Evolutionary conservation across 2,797 vertebrate genomes (phyloP), one percentile per base, ranked within the genome.

Genomic region (Heteromormyrus szaboi): DNA sequence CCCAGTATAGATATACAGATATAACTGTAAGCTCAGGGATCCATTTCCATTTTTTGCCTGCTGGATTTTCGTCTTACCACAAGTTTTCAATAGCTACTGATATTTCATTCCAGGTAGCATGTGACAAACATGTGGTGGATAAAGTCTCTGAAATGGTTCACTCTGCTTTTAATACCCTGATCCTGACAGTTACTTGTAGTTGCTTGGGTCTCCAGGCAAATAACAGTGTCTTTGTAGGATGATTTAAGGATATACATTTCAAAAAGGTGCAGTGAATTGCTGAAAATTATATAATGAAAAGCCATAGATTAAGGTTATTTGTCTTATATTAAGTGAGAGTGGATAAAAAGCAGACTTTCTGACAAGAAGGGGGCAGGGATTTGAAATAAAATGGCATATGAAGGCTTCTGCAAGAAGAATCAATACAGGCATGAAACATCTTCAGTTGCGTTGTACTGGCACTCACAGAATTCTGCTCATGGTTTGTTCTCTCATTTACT

Each of bases 221-320:
- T 90, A 90, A 87, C 91, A 90, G n/a, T 19, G 88, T 83, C 92
- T 94, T 95, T 94, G 93, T 94, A 94, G 93, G 93, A 92, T 92
- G 92, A 92, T 93, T 92, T 92, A 88, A 91, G 94, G 95, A 94
- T 92, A 92, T 92, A 90, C 92, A 94, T 95, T 95, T 95, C 94
- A 94, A 95, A 94, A 93, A 95, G 91, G 91, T 93, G 92, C 90
- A 88, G 83, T 19, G 88, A 92, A 92, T 91, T 92, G 88, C 65
- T 56, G 89, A 90, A 92, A 92, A 90, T 87, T 46, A 94, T 12
- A 68, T 68, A 29, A 91, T 92, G 89, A 89, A 90, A 90, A 90
- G 56, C 81, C 59, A 83, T 89, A 94, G 92, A 93, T 92, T 93
- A 92, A 90, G 92, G 93, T 93, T 93, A 91, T 91, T 89, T 93